Evolutionary conservation across 2,888 invertebrate species (phyloP), one percentile per base, ranked within the genome.

Genomic region (Plagodis pulveraria): DNA sequence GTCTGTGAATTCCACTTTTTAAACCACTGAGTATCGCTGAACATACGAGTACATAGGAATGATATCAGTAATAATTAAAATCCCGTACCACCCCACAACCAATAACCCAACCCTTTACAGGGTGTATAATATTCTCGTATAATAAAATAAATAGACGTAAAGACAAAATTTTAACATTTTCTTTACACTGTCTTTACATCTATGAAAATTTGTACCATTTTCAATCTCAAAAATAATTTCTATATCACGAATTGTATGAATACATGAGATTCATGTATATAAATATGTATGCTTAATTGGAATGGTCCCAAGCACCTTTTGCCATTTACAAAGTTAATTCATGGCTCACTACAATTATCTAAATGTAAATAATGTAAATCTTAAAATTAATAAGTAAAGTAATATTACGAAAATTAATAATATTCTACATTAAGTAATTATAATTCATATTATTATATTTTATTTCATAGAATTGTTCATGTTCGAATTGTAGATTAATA

Each of bases 131-230:
- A 22, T 22, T 22, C 22, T 22, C 22, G 22, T 22, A 22, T 22
- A 22, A 22, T 22, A 22, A 22, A 22, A 22, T 22, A 22, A 22
- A 22, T 22, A 2, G 22, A 22, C 22, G 22, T 22, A 22, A 22
- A 22, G 22, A 22, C 4, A 4, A 22, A 1, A 22, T 22, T 22
- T 22, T 22, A 22, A 2, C 22, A 22, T 22, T 22, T 22, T 22
- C 22, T 22, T 22, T 22, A 22, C 22, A 22, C n/a, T 22, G 22
- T 22, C 2, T 22, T 22, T 22, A 22, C 22, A 22, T 22, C 22
- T 22, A 22, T 22, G 50, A 46, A 50, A 50, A 62, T 50, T 56
- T 61, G 66, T 68, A 68, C 66, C 57, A 54, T 64, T 43, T 47
- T 49, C 49, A 66, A 64, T 66, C 58, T 65, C 64, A 53, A 49